Base-by-base conservation (phyloP, 2,797 vertebrate genomes). In the Megalops cyprinoides region DNA sequence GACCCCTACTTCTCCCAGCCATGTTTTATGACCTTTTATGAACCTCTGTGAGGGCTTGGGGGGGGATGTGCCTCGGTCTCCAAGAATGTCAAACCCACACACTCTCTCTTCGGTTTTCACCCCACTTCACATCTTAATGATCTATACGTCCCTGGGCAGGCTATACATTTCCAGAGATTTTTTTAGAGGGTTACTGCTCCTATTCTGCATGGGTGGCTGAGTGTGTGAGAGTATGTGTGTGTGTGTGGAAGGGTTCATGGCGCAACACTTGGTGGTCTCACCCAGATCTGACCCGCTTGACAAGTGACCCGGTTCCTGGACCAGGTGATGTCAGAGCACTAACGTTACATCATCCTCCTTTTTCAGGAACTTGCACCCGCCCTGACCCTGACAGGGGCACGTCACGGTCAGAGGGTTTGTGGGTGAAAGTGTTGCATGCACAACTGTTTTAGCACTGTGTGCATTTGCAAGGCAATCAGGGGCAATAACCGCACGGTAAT, bases 1-100 rank as follows among this genome's bases (percentile, higher is more conserved):
- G 83, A 80, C 84, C 79, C 76, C 18, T 79, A 56, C 77, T 14
- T 23, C 56, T 67, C 44, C 2, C 12, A 65, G 28, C 78, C 49
- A 81, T 86, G 81, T 86, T 89, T 86, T 76, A 82, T 74, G 84
- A 78, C 67, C 78, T 80, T 83, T 84, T 83, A 83, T 85, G 79
- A 85, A 83, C 78, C 75, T 81, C 82, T 85, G 77, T 69, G 46
- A 77, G 82, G 78, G 86, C 80, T 76, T 39, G 62, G 62, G 76
- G 79, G 78, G 28, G 28, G n/a, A 3, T 25, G 39, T 42, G 76
- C 80, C 82, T 87, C 81, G 39, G 49, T 82, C 65, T 51, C 77
- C 78, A 80, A 81, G 69, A 86, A 83, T 81, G 81, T 67, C 80
- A 82, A 77, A 78, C 53, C 62, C 7, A 42, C 37, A 9, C 51